These are phyloP conservation scores for Amphiprion percula DNA, from an alignment of 2,113 vertebrate species.

Conservation along the genomic window DNA sequence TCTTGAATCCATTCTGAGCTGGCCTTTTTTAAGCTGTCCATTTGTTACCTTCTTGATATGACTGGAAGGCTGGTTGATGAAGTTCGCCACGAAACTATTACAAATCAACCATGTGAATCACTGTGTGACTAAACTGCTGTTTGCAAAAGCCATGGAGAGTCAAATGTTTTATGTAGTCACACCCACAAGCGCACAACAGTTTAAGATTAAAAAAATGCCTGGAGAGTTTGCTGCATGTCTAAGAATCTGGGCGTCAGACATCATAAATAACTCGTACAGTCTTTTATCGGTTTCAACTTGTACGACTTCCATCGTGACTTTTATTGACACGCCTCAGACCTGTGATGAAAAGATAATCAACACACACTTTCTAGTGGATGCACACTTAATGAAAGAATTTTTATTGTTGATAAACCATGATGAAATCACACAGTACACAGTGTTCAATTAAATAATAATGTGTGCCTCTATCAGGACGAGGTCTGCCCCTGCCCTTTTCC, in stretches of 20 bases:
- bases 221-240: neutral
- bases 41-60: too few relatives aligned
- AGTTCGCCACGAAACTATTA: slow-evolving; percentile 12
- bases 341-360: slow-evolving; percentile 1
- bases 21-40: neutral
- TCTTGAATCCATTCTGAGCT: neutral
- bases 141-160: neutral
- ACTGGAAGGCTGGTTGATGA: neutral
- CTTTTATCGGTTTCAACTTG: neutral
- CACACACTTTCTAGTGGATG: slow-evolving; percentile 31
- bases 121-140: neutral
- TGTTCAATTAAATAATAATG: neutral
- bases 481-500: too few relatives aligned
- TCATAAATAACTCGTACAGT: neutral
- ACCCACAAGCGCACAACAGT: neutral
- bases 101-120: slow-evolving; percentile 21
- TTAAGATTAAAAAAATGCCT: neutral
- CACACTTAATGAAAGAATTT: neutral
- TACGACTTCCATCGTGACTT: neutral
- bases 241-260: neutral
- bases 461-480: neutral
- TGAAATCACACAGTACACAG: neutral
- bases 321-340: neutral
- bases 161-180: neutral
- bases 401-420: neutral